Evolutionary conservation across 2,888 invertebrate genomes (phyloP), one percentile per base, ranked within the genome.

Genomic region (Glaucopsyche alexis): DNA sequence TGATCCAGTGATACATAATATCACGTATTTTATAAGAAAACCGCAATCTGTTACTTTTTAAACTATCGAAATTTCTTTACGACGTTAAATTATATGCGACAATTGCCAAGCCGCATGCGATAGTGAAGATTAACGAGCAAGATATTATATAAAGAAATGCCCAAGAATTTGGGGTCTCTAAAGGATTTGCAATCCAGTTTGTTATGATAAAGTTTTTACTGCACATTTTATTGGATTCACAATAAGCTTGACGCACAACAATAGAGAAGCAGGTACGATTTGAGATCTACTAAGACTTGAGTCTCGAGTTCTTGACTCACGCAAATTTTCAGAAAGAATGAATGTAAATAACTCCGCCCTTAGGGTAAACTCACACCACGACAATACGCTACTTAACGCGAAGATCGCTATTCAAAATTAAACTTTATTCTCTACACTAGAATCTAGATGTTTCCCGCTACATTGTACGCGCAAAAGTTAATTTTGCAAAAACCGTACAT

Each of bases 1-100:
- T 64, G 38, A 49, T 45, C n/a, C n/a, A 38, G n/a, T 49, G 49
- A 14, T 65, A 60, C 42, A 60, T 67, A 19, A 45, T 42, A 67
- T 45, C 67, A 67, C 67, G 67, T 67, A 69, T 69, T 69, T 47
- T 29, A n/a, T 69, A 47, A 69, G 47, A 69, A 69, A 47, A 69
- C 42, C 14, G 47, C 47, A 29, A 9, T 19, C 67, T 60, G 19
- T 40, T 65, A 19, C 29, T 49, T 47, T 49, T 69, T 49, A 47
- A 8, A 47, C 16, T 69, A 40, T 66, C 66, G 66, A 66, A 42
- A 42, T 42, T 66, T 42, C 66, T 9, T 66, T 55, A 0, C 7
- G n/a, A 16, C n/a, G 66, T n/a, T 42, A 66, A n/a, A 40, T 40
- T 65, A 42, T 66, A 42, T 66, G 42, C 42, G n/a, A 42, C 55